These are phyloP conservation scores for Eueremaeus valkanovi DNA, from an alignment of 2,888 invertebrate species.

Conservation along the genomic window DNA sequence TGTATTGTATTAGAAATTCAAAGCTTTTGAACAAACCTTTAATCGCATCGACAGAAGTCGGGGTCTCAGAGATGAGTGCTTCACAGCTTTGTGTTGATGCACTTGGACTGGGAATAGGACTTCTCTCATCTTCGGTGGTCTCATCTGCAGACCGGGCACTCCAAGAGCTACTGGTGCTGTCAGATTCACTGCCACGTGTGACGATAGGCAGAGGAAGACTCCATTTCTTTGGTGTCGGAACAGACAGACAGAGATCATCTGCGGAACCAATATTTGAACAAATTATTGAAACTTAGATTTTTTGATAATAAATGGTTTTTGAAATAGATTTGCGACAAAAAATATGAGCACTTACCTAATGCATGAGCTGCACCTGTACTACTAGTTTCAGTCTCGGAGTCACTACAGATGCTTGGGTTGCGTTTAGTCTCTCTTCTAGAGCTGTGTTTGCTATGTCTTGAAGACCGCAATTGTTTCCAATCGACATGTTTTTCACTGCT, in stretches of 20 bases:
- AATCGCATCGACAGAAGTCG: neutral
- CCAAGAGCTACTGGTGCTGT: conserved; percentile 37
- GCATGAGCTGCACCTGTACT: conserved; percentile 32
- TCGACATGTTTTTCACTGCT: neutral
- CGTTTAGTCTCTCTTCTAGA: neutral
- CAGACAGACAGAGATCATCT: conserved; percentile 33
- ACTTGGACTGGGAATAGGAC: conserved; percentile 40
- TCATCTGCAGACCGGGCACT: conserved; percentile 39
- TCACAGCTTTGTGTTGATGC: conserved; percentile 38
- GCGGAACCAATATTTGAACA: too few species aligned
- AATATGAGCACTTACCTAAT: too few species aligned
- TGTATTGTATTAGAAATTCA: neutral
- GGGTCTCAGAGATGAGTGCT: neutral
- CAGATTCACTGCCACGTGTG: conserved; percentile 39
- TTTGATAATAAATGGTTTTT: too few species aligned
- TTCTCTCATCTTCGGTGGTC: conserved; percentile 39
- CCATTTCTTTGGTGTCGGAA: conserved; percentile 36
- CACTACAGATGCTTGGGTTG: conserved; percentile 32
- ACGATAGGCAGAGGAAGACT: conserved; percentile 38
- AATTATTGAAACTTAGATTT: too few species aligned
- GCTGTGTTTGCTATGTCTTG: neutral
- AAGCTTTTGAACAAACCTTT: neutral
- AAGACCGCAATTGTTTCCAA: neutral
- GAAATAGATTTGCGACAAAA: too few species aligned
- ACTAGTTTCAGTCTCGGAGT: conserved; percentile 37